phyloP scores from a whole-genome alignment of 1,140 invertebrate species.

The Magallana angulata region DNA sequence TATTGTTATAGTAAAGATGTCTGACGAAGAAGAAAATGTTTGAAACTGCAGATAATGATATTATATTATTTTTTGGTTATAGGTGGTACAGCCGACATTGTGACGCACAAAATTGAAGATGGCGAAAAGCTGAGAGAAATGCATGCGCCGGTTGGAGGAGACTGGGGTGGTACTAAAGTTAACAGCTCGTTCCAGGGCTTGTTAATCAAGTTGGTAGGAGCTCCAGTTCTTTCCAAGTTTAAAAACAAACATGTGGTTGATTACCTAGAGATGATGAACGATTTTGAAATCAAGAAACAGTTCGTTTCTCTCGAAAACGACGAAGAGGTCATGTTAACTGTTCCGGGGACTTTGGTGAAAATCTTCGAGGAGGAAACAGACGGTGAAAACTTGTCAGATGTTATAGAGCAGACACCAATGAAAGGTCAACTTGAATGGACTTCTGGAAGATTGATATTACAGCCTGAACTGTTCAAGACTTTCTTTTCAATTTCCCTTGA shows the following conservation, averaged over 20 bases:
- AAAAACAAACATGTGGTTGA: constrained; percentile 31
- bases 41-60: too few relatives aligned
- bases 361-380: constrained; percentile 22
- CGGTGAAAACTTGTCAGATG: constrained; percentile 22
- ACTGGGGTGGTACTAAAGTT: constrained; percentile 54
- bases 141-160: constrained; percentile 43
- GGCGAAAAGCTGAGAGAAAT: constrained; percentile 41
- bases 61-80: neutral
- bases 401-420: constrained; percentile 4
- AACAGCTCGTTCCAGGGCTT: constrained; percentile 43
- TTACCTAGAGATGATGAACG: constrained; percentile 32
- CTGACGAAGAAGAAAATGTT: too few relatives aligned
- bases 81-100: constrained; percentile 63
- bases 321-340: constrained; percentile 10
- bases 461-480: constrained; percentile 17
- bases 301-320: constrained; percentile 19
- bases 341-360: neutral
- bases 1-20: too few relatives aligned
- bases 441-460: constrained; percentile 20
- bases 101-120: constrained; percentile 56
- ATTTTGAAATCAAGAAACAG: constrained; percentile 43
- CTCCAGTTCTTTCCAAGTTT: constrained; percentile 32
- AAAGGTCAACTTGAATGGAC: constrained; percentile 21
- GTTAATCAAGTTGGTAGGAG: constrained; percentile 31
- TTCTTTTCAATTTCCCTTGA: constrained; percentile 34